Evolutionary conservation across 2,797 vertebrate genomes (phyloP), one percentile per base, ranked within the genome.

Genomic region (Odontamblyopus rebecca): DNA sequence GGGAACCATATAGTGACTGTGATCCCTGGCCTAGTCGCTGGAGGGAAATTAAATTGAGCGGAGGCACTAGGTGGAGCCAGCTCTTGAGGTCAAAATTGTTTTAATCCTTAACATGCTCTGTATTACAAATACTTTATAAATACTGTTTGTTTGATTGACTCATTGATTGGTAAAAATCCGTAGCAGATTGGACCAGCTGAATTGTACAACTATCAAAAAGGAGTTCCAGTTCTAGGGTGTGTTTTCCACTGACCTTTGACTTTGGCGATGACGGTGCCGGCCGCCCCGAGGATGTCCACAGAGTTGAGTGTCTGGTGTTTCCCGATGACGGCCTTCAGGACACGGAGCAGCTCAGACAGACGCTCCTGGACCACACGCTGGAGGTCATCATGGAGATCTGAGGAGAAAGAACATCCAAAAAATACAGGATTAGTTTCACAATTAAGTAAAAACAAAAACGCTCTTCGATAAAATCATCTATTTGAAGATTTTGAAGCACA

Each of bases 271-370:
- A 99, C 94, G 1, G 93, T 95, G 82, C 98, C 97, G 23, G 97
- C 96, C 30, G 96, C 96, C 87, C 95, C 96, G 0, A 98, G 96
- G 85, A 98, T 96, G 85, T 97, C 97, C 68, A 92, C 94, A 0
- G 97, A 98, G 91, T 98, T 98, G 51, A 99, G 93, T 16, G 95
- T 94, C 82, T 95, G 96, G 88, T 99, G 96, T 87, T 98, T 98
- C 80, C 90, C 94, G 73, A 98, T 97, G 78, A 98, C 90, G 6
- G 92, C 88, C 85, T 96, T 98, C 81, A 99, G 93, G 73, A 97
- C 94, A 3, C 91, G 93, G 0, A 98, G 92, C 71, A 99, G 88
- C 77, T 99, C 97, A 0, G 94, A 92, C 68, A 99, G 89, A 65
- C 96, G 95, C 73, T 97, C 96, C 1, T 96, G 95, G 62, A 97